Conservation (phyloP, 2,113 vertebrate genomes). For the Thamnaconus septentrionalis region DNA sequence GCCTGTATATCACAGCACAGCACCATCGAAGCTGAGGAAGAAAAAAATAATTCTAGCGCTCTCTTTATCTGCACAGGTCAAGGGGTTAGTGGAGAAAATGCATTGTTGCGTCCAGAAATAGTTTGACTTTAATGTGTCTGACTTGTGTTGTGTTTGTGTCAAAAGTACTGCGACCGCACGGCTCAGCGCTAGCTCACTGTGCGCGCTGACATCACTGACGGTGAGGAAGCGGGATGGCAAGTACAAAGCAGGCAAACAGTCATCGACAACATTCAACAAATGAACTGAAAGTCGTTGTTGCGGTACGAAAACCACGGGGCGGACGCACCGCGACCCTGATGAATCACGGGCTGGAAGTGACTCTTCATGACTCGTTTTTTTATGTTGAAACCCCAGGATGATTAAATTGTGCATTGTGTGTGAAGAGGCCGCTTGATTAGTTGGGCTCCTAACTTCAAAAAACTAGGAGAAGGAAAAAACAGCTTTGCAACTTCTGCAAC, state of each 20-base stretch:
- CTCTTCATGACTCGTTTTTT: no score
- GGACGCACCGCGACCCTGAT: no score
- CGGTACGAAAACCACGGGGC: no score
- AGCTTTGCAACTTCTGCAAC: no score
- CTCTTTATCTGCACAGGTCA: constrained; percentile 1
- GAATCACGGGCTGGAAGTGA: no score
- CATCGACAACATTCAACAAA: no score
- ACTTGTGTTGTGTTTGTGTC: constrained; percentile 9
- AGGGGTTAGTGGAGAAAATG: constrained; percentile 3
- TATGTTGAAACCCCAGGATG: no score
- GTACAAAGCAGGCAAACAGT: constrained; percentile 15
- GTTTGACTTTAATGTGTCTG: neutral
- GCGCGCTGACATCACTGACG: constrained; percentile 2
- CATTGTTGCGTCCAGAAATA: constrained; percentile 1
- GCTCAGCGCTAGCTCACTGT: no score
- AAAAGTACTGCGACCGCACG: constrained; percentile 6
- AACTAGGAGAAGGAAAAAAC: constrained; percentile 5
- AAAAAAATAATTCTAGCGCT: neutral
- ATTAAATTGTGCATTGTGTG: no score
- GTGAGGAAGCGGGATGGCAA: constrained; percentile 11
- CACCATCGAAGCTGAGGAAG: no score
- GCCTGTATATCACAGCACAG: no score
- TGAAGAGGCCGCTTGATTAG: neutral
- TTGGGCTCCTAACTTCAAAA: constrained; percentile 4
- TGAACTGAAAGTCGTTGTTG: no score